A percentile compares a stretch with the other conserved stretches of the same genome.
Evolutionary conservation across 2,113 vertebrate genomes (phyloP).

Genomic region (Corythoichthys intestinalis): DNA sequence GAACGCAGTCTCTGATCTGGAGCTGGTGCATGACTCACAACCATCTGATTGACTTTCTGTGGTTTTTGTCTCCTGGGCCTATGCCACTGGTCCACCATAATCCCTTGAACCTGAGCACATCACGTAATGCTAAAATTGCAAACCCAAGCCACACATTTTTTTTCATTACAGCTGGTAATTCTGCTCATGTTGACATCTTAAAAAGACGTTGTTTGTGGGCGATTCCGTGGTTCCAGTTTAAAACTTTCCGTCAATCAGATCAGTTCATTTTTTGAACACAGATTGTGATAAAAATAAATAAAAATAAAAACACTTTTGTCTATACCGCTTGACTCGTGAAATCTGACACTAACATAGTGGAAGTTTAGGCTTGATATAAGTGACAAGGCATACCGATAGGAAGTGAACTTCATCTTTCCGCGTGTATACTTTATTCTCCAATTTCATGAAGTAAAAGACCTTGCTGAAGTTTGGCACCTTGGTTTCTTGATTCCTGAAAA

Average conservation of each 20-base stretch:
- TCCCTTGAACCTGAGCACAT: conserved; percentile 31
- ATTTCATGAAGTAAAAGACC: conserved; percentile 67
- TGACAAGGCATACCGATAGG: conserved; percentile 25
- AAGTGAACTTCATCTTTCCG: conserved; percentile 37
- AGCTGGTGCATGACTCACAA: background rate
- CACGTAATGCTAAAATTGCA: background rate
- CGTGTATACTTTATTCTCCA: conserved; percentile 32
- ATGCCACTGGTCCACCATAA: conserved; percentile 60
- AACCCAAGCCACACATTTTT: too few relatives aligned
- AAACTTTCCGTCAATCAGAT: background rate
- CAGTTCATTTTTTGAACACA: background rate
- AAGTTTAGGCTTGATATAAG: background rate
- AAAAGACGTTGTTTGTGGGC: too few relatives aligned
- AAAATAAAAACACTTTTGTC: background rate
- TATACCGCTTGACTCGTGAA: background rate
- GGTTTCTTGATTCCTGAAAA: conserved; percentile 31
- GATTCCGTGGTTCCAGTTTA: too few relatives aligned
- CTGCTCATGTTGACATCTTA: too few relatives aligned
- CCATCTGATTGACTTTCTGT: background rate
- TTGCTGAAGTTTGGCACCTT: conserved; percentile 74
- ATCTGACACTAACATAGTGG: background rate
- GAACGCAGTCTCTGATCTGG: background rate
- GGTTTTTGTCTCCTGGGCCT: background rate
- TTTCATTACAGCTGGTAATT: too few relatives aligned
- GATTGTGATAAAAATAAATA: background rate